phyloP scores from a whole-genome alignment of 23 tunicate genomes.

The Phallusia fumigata region DNA sequence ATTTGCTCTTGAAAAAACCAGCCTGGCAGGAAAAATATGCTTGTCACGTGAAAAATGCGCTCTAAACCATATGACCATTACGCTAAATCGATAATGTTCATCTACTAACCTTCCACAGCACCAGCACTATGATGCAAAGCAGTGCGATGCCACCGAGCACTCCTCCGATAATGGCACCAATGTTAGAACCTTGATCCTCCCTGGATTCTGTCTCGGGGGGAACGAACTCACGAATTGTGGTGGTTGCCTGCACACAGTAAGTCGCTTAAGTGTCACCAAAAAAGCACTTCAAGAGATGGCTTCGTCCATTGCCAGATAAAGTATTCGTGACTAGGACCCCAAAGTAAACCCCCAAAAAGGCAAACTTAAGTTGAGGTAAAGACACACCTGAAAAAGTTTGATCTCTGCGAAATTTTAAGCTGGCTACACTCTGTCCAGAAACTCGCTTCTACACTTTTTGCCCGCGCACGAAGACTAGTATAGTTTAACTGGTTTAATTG shows the following conservation, averaged over 20 bases:
- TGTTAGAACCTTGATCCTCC: neutral
- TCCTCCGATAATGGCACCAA: constrained; percentile 47
- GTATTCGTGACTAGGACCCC: too few species aligned
- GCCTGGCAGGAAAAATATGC: neutral
- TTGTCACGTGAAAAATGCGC: neutral
- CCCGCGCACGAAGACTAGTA: too few species aligned
- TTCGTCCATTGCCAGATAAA: too few species aligned
- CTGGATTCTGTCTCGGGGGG: constrained; percentile 23
- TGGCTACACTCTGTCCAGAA: too few species aligned
- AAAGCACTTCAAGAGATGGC: too few species aligned
- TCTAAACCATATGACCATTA: neutral
- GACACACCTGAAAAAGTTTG: too few species aligned
- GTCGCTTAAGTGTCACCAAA: too few species aligned
- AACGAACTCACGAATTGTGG: neutral
- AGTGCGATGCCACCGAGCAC: constrained; percentile 25
- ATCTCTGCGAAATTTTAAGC: too few species aligned
- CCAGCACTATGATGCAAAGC: constrained; percentile 3
- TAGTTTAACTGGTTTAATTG: too few species aligned
- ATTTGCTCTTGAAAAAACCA: constrained; percentile 48
- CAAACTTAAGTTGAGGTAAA: too few species aligned
- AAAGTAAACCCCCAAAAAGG: too few species aligned
- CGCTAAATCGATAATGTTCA: neutral
- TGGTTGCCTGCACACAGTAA: neutral
- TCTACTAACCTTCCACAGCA: constrained; percentile 38
- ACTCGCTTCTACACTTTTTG: too few species aligned